A percentile compares a stretch with the other conserved stretches of the same genome.
Evolutionary conservation across 2,113 vertebrate species (phyloP).

Genomic region (Lampris megalopsis): DNA sequence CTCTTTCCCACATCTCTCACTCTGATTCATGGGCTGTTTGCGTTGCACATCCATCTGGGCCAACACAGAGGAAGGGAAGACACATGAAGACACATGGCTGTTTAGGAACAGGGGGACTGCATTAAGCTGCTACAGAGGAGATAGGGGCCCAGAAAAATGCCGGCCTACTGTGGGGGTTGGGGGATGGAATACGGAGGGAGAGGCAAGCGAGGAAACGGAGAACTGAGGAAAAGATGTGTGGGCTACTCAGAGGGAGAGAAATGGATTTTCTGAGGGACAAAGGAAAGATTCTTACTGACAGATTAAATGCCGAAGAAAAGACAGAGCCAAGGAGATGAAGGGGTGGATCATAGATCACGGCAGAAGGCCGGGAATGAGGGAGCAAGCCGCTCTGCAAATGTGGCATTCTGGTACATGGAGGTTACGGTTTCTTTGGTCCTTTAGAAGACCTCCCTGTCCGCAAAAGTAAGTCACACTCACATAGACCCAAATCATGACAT

Average conservation of each 20-base stretch:
- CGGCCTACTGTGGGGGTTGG: constrained; percentile 16
- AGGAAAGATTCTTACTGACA: constrained; percentile 58
- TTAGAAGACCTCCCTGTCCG: background rate
- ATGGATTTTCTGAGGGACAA: constrained; percentile 64
- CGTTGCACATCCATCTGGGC: constrained; percentile 75
- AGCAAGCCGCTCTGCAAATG: background rate
- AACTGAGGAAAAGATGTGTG: constrained; percentile 18
- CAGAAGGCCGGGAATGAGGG: background rate
- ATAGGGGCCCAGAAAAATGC: constrained; percentile 64
- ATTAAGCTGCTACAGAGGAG: constrained; percentile 64
- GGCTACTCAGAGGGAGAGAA: constrained; percentile 50
- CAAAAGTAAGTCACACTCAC: background rate
- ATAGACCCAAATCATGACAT: too few relatives aligned
- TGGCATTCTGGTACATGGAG: background rate
- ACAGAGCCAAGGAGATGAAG: constrained; percentile 40
- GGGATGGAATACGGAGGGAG: constrained; percentile 21
- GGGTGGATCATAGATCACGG: constrained; percentile 44
- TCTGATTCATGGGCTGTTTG: constrained; percentile 80
- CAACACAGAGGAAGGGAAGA: constrained; percentile 65
- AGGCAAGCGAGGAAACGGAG: constrained; percentile 40
- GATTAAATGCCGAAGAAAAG: constrained; percentile 52
- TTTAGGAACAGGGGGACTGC: constrained; percentile 60
- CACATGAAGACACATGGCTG: constrained; percentile 72
- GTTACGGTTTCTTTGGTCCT: constrained; percentile 10
- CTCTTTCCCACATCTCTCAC: constrained; percentile 74